These are phyloP conservation scores for Drosophila teissieri DNA, from an alignment of 1,140 invertebrate genomes.

Conservation along the genomic window DNA sequence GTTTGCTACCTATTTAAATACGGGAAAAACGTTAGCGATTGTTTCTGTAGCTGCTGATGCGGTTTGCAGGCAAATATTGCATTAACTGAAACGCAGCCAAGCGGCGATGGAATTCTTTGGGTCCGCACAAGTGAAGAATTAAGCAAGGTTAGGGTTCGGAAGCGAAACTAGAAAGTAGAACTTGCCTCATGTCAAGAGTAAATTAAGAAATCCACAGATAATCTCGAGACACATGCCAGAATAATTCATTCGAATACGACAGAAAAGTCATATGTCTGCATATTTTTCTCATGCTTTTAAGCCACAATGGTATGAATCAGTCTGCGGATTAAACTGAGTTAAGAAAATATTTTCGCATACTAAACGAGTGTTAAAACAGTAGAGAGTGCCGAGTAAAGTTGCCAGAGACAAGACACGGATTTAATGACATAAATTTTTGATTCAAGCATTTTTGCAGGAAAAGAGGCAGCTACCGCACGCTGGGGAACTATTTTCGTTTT, in stretches of 20 bases:
- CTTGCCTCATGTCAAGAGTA: constrained; percentile 23
- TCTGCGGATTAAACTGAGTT: constrained; percentile 20
- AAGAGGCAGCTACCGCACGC: constrained; percentile 34
- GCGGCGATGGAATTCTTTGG: constrained; percentile 37
- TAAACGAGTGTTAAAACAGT: constrained; percentile 48
- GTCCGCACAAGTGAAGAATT: constrained; percentile 1
- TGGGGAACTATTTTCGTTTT: constrained; percentile 73
- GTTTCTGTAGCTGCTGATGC: constrained; percentile 40
- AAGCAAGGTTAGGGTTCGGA: neutral
- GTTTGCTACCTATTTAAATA: constrained; percentile 53
- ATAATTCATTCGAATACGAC: constrained; percentile 10
- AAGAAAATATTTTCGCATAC: constrained; percentile 51
- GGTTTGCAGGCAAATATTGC: constrained; percentile 57
- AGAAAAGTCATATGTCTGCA: constrained; percentile 25
- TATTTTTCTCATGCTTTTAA: constrained; percentile 13
- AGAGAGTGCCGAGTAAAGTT: constrained; percentile 11
- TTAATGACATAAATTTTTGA: constrained; percentile 76
- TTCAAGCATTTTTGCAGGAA: constrained; percentile 46
- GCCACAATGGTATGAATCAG: constrained; percentile 1
- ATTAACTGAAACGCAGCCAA: constrained; percentile 73
- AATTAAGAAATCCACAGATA: constrained; percentile 28
- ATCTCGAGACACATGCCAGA: constrained; percentile 10
- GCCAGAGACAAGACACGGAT: constrained; percentile 31
- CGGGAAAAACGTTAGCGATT: constrained; percentile 48
- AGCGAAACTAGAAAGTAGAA: neutral